These are phyloP conservation scores for Chaunax sp. DNA, from an alignment of 2,797 vertebrate species.

Conservation along the genomic window DNA sequence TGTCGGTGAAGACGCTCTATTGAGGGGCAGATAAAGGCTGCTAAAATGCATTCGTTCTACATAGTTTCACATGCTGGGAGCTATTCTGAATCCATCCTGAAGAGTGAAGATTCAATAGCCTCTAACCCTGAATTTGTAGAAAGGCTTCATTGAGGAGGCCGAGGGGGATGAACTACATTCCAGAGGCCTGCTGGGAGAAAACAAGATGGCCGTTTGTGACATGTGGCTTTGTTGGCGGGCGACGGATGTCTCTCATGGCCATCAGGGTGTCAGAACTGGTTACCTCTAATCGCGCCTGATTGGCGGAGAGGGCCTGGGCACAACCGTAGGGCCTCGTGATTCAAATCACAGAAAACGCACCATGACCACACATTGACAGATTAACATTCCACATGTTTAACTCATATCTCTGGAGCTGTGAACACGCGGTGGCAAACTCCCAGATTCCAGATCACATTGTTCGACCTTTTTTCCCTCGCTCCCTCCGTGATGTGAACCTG, in stretches of 20 bases:
- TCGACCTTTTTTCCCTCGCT: slow-evolving; percentile 58
- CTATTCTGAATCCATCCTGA: slow-evolving; percentile 71
- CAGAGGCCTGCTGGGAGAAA: slow-evolving; percentile 78
- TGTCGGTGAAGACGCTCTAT: slow-evolving; percentile 62
- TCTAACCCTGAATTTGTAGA: slow-evolving; percentile 75
- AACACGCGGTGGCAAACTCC: slow-evolving; percentile 64
- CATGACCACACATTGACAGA: slow-evolving; percentile 85
- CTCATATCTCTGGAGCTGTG: slow-evolving; percentile 79
- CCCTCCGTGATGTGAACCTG: slow-evolving; percentile 74
- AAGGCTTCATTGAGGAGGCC: slow-evolving; percentile 69
- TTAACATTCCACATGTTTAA: slow-evolving; percentile 85
- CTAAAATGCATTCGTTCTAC: slow-evolving; percentile 78
- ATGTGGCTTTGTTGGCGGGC: slow-evolving; percentile 81
- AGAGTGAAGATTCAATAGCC: slow-evolving; percentile 78
- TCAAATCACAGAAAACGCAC: slow-evolving; percentile 80
- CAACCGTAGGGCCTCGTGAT: slow-evolving; percentile 80
- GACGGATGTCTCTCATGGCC: slow-evolving; percentile 83
- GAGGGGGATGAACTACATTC: slow-evolving; percentile 77
- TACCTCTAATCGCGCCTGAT: slow-evolving; percentile 80
- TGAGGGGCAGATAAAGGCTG: slow-evolving; percentile 64
- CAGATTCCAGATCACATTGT: slow-evolving; percentile 82
- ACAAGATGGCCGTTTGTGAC: slow-evolving; percentile 83
- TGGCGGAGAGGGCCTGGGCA: slow-evolving; percentile 67
- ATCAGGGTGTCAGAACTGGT: slow-evolving; percentile 82
- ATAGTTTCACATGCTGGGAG: slow-evolving; percentile 76